A percentile compares a stretch with the other conserved stretches of the same genome.
phyloP scores from a whole-genome alignment of 2,113 vertebrate genomes.

The Ciconia boyciana region DNA sequence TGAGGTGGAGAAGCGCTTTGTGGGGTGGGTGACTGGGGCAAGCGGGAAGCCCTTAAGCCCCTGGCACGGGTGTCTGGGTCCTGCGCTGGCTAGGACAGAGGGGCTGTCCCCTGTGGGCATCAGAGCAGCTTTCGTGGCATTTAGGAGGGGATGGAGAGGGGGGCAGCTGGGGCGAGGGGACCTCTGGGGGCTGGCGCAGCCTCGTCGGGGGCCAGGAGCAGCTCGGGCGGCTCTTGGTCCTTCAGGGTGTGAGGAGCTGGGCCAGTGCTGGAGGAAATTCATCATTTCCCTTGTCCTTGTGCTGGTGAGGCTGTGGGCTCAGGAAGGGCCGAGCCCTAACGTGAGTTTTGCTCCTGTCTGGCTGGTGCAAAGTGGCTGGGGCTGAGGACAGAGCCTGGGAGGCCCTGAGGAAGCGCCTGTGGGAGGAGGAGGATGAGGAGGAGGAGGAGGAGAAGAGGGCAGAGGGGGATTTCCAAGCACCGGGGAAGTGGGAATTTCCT shows the following conservation, averaged over 20 bases:
- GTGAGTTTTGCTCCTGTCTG: background rate
- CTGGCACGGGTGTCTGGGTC: no score
- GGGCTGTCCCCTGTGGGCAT: background rate
- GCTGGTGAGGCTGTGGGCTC: background rate
- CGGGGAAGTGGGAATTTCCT: conserved; percentile 13
- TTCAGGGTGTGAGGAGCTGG: background rate
- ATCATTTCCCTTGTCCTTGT: background rate
- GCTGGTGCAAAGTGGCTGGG: rapidly evolving
- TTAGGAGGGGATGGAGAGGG: background rate
- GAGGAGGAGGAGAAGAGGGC: background rate
- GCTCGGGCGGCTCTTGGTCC: background rate
- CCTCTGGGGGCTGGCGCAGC: rapidly evolving
- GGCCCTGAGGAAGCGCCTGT: background rate
- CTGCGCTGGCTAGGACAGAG: no score
- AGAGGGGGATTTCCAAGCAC: background rate
- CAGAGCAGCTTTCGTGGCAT: rapidly evolving
- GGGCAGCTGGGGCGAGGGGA: background rate
- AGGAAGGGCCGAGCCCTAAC: background rate
- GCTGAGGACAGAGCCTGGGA: background rate
- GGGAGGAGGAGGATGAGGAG: background rate
- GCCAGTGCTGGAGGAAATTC: background rate
- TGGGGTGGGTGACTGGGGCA: background rate
- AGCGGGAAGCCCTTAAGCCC: background rate
- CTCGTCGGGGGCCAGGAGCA: rapidly evolving
- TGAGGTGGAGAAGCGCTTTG: background rate